A percentile compares a stretch with the other conserved stretches of the same genome.
These are phyloP conservation scores for Micropoecilia bifurca DNA, from an alignment of 2,797 vertebrate genomes.

Conservation along the genomic window DNA sequence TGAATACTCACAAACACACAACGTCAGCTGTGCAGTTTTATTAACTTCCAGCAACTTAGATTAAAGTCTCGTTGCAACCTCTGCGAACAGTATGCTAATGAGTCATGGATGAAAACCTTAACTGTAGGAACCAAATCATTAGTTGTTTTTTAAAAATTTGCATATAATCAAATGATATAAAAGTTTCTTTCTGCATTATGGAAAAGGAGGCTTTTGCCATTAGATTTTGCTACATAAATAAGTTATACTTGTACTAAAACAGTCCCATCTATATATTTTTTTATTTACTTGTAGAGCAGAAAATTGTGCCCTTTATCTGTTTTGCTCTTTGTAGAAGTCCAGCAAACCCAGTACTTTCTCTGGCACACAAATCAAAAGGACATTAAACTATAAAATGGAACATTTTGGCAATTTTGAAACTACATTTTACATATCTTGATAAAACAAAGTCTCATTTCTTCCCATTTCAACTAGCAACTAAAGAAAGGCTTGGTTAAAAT, in stretches of 20 bases:
- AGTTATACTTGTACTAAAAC: not conserved
- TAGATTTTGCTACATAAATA: not conserved
- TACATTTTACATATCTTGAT: not conserved
- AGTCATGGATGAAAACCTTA: slow-evolving; percentile 12
- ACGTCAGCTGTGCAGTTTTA: slow-evolving; percentile 49
- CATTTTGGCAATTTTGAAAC: not conserved
- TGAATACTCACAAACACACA: slow-evolving; percentile 36
- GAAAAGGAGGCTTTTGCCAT: not conserved
- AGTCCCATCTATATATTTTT: not conserved
- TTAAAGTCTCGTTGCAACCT: slow-evolving; percentile 30
- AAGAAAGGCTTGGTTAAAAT: not conserved
- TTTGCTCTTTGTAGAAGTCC: not conserved
- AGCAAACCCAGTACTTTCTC: not conserved
- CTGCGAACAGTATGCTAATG: slow-evolving; percentile 27
- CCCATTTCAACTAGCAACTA: not conserved
- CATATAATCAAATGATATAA: not conserved
- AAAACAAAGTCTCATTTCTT: not conserved
- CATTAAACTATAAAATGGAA: not conserved
- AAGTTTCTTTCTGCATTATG: not conserved
- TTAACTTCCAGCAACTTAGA: slow-evolving; percentile 37
- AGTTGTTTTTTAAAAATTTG: not conserved
- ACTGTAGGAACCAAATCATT: slow-evolving; percentile 10
- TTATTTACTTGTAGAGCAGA: not conserved
- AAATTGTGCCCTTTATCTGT: not conserved
- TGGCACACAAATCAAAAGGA: not conserved